Evolutionary conservation across 2,113 vertebrate species (phyloP).

Genomic region (Aptenodytes forsteri): DNA sequence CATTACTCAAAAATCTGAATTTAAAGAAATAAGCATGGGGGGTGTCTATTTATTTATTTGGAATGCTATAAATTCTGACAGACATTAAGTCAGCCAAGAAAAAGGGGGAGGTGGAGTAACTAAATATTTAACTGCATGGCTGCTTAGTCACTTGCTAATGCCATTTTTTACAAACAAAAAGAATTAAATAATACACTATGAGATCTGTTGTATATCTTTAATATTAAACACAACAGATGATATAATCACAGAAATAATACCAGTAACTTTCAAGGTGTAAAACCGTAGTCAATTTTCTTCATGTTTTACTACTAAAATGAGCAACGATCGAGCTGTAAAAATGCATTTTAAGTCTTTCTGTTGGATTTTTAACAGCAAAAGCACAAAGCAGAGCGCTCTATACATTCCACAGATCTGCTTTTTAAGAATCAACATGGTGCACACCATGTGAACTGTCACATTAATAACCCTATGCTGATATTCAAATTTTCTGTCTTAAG

Average conservation of each 20-base stretch:
- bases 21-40: constrained; percentile 2
- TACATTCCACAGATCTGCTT: constrained; percentile 46
- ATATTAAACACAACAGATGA: constrained; percentile 39
- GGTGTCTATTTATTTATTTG: constrained; percentile 14
- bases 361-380: not conserved
- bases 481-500: constrained; percentile 93
- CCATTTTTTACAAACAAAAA: constrained; percentile 1
- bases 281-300: not conserved
- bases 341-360: not conserved
- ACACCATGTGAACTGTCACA: constrained; percentile 83
- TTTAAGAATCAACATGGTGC: constrained; percentile 74
- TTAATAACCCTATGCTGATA: constrained; percentile 94
- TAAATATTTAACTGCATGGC: constrained; percentile 33
- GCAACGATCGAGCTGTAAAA: not conserved
- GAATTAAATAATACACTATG: not conserved
- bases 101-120: not conserved
- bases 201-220: not conserved
- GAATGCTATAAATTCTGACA: constrained; percentile 29
- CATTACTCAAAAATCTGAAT: constrained; percentile 19
- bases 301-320: not conserved
- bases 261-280: not conserved
- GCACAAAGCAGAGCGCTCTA: not conserved
- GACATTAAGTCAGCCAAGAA: constrained; percentile 7
- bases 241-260: constrained; percentile 21
- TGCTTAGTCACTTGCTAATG: constrained; percentile 56